Evolutionary conservation across 2,113 vertebrate genomes (phyloP).

Genomic region (Probosciger aterrimus): DNA sequence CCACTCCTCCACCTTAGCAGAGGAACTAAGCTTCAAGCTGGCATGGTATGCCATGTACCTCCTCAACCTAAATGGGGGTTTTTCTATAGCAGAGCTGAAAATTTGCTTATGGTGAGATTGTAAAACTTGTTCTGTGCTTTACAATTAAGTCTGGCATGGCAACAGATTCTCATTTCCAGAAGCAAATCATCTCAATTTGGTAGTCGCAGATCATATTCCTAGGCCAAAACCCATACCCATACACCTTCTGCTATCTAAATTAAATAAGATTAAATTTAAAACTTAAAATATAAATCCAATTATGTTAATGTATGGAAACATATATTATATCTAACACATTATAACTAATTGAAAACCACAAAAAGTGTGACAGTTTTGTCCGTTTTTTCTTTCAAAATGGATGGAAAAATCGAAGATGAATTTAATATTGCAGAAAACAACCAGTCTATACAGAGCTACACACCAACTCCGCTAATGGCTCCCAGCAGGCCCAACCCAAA

Average conservation of each 20-base stretch:
- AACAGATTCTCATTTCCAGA: not conserved
- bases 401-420: not conserved
- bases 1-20: not conserved
- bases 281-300: not conserved
- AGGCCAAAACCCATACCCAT: not conserved
- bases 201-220: not conserved
- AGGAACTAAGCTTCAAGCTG: not conserved
- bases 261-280: not conserved
- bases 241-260: not conserved
- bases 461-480: not conserved
- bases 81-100: not conserved
- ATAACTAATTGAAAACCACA: not conserved
- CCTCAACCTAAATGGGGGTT: not conserved
- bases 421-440: not conserved
- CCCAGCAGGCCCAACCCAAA: not conserved
- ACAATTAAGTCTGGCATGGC: not conserved
- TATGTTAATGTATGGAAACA: not conserved
- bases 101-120: not conserved
- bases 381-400: not conserved
- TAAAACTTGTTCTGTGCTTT: not conserved
- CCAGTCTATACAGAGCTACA: not conserved
- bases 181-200: not conserved
- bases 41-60: rapidly evolving
- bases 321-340: not conserved
- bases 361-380: not conserved